Conservation (phyloP, 1,140 invertebrate species). For the Ceratosolen solmsi region DNA sequence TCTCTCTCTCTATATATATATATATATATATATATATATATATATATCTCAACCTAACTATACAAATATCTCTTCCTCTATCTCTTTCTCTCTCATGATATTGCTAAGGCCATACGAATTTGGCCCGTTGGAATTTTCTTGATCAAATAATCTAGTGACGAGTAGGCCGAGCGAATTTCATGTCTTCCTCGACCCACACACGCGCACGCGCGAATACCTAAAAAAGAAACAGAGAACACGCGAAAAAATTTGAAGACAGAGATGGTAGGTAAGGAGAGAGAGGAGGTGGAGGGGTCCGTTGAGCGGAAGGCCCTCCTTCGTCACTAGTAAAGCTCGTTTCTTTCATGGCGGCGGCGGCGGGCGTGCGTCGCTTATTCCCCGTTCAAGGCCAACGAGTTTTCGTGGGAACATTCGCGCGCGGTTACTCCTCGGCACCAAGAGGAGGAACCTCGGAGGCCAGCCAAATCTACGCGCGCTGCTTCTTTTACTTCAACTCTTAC, state of each 20-base stretch:
- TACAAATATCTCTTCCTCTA: too few species aligned
- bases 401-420: slow-evolving; percentile 55
- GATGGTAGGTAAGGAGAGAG: neutral
- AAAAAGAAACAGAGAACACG: slow-evolving; percentile 2
- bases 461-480: neutral
- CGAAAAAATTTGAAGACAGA: neutral
- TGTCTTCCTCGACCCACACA: neutral
- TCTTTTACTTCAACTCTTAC: neutral
- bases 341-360: neutral
- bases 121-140: slow-evolving; percentile 10
- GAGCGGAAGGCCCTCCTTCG: slow-evolving; percentile 10
- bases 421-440: slow-evolving; percentile 7
- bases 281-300: neutral
- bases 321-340: slow-evolving; percentile 8
- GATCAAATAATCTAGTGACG: neutral
- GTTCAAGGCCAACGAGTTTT: slow-evolving; percentile 61
- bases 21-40: too few species aligned
- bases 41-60: too few species aligned
- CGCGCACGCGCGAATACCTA: neutral
- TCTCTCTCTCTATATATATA: too few species aligned
- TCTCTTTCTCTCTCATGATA: too few species aligned
- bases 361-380: neutral
- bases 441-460: neutral
- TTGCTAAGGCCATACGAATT: too few species aligned
- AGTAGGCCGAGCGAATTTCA: slow-evolving; percentile 1